Base-by-base conservation (phyloP, 92 coral and sea anemone genomes). In the Zoanthus sociatus region DNA sequence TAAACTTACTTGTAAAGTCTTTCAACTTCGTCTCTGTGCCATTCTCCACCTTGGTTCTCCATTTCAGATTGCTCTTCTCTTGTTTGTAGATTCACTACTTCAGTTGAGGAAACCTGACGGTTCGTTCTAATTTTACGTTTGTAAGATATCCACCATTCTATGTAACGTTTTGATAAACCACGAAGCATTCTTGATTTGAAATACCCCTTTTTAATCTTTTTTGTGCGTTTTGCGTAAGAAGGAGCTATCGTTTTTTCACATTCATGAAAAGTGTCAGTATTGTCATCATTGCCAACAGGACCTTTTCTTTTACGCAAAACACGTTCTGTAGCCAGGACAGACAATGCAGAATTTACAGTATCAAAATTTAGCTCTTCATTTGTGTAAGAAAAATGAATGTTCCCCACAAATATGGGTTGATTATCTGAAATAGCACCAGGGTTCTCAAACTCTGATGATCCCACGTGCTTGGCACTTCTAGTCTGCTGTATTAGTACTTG, bases 1-100 rank as follows among this genome's bases (percentile, higher is more conserved):
- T 1, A 50, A 50, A 11, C 55, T 50, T 81, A 81, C 85, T 81
- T 73, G 73, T 81, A 26, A 12, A 81, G 74, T 66, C 85, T 64
- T 15, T 81, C 61, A 17, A 81, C 60, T 81, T 81, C 85, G 60
- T 81, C 75, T 9, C 8, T 30, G 20, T 46, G 74, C 85, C 85
- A 81, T 47, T 81, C 75, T 50, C 60, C 75, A 81, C 12, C 85
- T 81, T 26, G 58, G 13, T 45, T 73, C 1, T 81, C 73, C 20
- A 8, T 44, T 13, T 63, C 73, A 45, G 45, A 26, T 32, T 81
- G 75, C 13, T 45, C 85, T 16, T 45, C 84, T 64, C 46, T 45
- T 56, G 14, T 21, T 48, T 81, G 63, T 1, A 18, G 45, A 30
- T 20, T 46, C 18, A 10, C 75, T 31, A 31, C 26, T n/a, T 81